Evolutionary conservation across 2,113 vertebrate species (phyloP).

Genomic region (Apteryx mantelli): DNA sequence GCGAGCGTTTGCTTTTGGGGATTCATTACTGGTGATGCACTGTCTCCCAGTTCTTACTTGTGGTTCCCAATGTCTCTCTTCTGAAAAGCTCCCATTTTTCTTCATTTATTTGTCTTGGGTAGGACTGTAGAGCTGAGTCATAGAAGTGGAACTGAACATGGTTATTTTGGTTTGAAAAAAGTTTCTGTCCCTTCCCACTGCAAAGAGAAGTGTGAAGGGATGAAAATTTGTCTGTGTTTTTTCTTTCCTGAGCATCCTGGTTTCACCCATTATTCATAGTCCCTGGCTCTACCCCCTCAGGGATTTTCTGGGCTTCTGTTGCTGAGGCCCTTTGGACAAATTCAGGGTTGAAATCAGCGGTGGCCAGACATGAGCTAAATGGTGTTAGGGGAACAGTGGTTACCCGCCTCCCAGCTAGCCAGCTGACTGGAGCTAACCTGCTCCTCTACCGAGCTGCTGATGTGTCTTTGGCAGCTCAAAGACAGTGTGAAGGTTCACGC

Average conservation of each 20-base stretch:
- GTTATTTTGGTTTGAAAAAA: conserved; percentile 48
- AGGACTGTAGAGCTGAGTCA: conserved; percentile 34
- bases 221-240: conserved; percentile 47
- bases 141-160: not conserved
- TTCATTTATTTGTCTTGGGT: conserved; percentile 22
- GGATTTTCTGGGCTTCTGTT: conserved; percentile 19
- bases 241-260: conserved; percentile 20
- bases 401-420: not conserved
- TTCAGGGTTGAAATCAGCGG: not conserved
- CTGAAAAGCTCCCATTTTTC: not conserved
- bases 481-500: not conserved
- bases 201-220: conserved; percentile 36
- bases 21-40: not conserved
- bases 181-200: conserved; percentile 56
- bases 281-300: not conserved
- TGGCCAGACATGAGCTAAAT: not conserved
- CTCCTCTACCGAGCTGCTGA: not conserved
- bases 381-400: not conserved
- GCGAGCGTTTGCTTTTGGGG: not conserved
- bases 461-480: not conserved
- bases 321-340: not conserved
- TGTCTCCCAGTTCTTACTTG: not conserved
- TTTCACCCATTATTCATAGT: conserved; percentile 35
- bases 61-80: not conserved
- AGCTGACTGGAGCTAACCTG: not conserved